Percentiles rank a stretch among this genome's conserved stretches.
These are phyloP conservation scores for Xiphorhynchus elegans DNA, from an alignment of 2,113 vertebrate genomes.

Conservation along the genomic window DNA sequence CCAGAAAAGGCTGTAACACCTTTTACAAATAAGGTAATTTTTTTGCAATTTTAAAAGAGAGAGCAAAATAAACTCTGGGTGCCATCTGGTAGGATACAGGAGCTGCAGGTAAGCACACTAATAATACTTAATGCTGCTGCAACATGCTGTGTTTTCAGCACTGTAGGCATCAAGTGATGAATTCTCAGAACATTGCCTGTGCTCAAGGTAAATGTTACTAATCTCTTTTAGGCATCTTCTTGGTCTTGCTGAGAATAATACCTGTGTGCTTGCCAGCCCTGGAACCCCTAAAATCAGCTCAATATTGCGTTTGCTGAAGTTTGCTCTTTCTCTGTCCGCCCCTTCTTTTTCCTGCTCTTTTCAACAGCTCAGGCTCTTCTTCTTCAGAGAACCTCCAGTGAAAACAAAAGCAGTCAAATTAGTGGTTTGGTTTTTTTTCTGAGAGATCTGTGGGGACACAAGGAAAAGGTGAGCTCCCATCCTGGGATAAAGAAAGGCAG, in stretches of 20 bases:
- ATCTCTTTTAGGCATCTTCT: constrained; percentile 28
- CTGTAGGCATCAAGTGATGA: constrained; percentile 40
- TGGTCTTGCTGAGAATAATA: constrained; percentile 22
- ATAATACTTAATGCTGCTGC: constrained; percentile 29
- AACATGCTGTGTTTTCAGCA: constrained; percentile 39
- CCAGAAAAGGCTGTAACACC: neutral
- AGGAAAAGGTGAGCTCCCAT: neutral
- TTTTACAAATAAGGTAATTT: neutral
- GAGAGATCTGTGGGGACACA: neutral
- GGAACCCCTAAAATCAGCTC: neutral
- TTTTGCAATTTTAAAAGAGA: neutral
- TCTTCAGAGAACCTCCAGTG: neutral
- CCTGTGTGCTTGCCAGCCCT: neutral
- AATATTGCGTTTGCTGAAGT: neutral
- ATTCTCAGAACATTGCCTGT: constrained; percentile 32
- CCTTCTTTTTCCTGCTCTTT: neutral
- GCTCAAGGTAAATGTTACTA: constrained; percentile 37
- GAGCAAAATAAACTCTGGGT: neutral
- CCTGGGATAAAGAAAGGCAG: neutral
- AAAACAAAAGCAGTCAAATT: neutral
- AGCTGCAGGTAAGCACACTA: constrained; percentile 58
- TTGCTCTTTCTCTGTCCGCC: neutral
- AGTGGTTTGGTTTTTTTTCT: neutral
- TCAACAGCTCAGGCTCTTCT: neutral
- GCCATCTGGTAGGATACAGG: constrained; percentile 37